phyloP scores from a whole-genome alignment of 2,888 invertebrate genomes.

The Criorhina ranunculi region DNA sequence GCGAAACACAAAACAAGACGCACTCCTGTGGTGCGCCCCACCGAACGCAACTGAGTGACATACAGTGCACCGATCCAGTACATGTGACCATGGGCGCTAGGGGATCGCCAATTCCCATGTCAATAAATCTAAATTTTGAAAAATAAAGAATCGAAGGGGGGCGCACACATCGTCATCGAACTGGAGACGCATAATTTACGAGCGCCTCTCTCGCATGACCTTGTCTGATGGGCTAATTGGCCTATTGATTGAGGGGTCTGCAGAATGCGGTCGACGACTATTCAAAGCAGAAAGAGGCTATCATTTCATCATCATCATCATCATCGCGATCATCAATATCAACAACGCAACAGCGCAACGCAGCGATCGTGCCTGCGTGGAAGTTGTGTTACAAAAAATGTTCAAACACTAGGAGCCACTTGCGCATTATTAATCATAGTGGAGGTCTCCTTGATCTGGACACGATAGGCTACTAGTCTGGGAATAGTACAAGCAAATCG shows the following conservation, averaged over 20 bases:
- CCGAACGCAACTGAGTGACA: constrained; percentile 29
- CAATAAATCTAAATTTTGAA: constrained; percentile 62
- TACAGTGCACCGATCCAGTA: constrained; percentile 11
- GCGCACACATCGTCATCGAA: constrained; percentile 4
- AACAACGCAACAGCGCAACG: constrained; percentile 13
- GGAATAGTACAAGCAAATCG: constrained; percentile 12
- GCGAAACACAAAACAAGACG: constrained; percentile 39
- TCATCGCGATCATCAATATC: constrained; percentile 66
- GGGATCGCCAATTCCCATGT: constrained; percentile 41
- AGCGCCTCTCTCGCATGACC: constrained; percentile 55
- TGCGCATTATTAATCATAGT: constrained; percentile 58
- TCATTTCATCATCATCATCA: constrained; percentile 52
- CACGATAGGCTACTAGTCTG: constrained; percentile 25
- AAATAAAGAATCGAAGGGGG: constrained; percentile 31
- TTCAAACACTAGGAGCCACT: constrained; percentile 64
- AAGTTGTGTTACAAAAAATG: constrained; percentile 59
- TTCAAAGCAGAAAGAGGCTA: constrained; percentile 55
- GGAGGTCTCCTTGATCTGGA: constrained; percentile 35
- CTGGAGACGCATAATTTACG: constrained; percentile 49
- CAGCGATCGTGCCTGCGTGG: constrained; percentile 14
- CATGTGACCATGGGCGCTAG: constrained; percentile 41
- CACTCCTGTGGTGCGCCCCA: constrained; percentile 56
- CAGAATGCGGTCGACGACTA: constrained; percentile 33
- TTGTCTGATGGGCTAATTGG: constrained; percentile 72
- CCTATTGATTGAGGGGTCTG: constrained; percentile 63